These are phyloP conservation scores for Heliornis fulica DNA, from an alignment of 2,113 vertebrate species.

Conservation along the genomic window DNA sequence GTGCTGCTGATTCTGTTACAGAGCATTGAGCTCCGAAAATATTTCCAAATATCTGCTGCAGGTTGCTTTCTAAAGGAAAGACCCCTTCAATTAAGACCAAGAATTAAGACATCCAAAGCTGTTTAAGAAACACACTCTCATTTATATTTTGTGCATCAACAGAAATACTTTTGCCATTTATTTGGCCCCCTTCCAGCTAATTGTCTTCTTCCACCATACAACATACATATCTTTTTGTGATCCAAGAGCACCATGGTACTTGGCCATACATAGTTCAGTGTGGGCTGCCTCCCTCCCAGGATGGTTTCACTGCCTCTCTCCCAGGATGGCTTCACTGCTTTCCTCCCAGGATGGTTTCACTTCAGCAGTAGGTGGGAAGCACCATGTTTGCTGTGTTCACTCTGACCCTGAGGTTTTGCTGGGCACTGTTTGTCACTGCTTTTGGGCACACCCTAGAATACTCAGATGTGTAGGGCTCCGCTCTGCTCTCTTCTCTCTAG, in stretches of 20 bases:
- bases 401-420: not conserved
- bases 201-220: not conserved
- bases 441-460: not conserved
- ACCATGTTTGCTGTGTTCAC: rapidly evolving
- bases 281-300: not conserved
- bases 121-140: not conserved
- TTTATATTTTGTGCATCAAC: not conserved
- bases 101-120: not conserved
- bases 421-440: not conserved
- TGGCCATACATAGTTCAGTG: not conserved
- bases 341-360: not conserved
- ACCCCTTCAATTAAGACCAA: not conserved
- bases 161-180: not conserved
- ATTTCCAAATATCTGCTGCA: not conserved
- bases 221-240: not conserved
- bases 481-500: not conserved
- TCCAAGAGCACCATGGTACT: not conserved
- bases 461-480: not conserved
- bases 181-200: not conserved
- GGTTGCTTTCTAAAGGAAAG: not conserved
- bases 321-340: not conserved
- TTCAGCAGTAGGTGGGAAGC: not conserved
- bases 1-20: not conserved
- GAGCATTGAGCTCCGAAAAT: not conserved
- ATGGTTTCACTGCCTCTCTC: not conserved